Evolutionary conservation across 2,888 invertebrate species (phyloP).

Genomic region (Lasiommata megera): DNA sequence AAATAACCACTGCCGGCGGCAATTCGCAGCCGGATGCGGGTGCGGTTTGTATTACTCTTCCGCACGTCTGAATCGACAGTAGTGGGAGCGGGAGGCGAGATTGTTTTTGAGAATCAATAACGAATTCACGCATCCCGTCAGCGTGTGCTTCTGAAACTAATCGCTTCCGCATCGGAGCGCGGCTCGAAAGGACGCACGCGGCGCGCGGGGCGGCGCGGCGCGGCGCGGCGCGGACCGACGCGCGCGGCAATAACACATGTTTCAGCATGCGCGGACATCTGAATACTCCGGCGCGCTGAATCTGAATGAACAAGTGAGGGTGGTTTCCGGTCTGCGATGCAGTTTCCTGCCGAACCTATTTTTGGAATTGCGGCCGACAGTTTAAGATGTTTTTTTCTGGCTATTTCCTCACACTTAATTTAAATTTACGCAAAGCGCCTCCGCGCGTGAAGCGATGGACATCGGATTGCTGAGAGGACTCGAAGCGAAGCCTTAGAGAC

Average conservation of each 20-base stretch:
- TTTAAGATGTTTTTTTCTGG: conserved; percentile 17
- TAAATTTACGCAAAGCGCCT: no score
- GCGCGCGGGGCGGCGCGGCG: no score
- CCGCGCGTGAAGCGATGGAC: no score
- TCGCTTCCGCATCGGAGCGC: conserved; percentile 61
- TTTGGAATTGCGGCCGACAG: conserved; percentile 32
- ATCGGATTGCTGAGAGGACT: no score
- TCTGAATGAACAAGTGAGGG: conserved; percentile 55
- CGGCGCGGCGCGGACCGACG: no score
- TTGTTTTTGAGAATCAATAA: conserved; percentile 71
- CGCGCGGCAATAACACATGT: conserved; percentile 3
- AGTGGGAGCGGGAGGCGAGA: conserved; percentile 38
- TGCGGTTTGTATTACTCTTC: conserved; percentile 40
- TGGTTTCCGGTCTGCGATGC: conserved; percentile 58
- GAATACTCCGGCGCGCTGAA: conserved; percentile 22
- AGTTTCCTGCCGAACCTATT: conserved; percentile 66
- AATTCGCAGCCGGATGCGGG: conserved; percentile 53
- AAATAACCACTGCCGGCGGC: conserved; percentile 31
- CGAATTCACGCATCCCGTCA: conserved; percentile 74
- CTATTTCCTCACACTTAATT: background rate
- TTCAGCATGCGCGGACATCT: conserved; percentile 21
- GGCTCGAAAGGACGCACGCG: background rate
- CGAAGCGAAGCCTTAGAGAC: no score
- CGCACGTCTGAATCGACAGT: conserved; percentile 15
- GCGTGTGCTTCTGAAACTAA: conserved; percentile 74